Percentiles rank a stretch among this genome's conserved stretches.
phyloP scores from a whole-genome alignment of 2,888 invertebrate genomes.

The Agrenia bidenticulata region DNA sequence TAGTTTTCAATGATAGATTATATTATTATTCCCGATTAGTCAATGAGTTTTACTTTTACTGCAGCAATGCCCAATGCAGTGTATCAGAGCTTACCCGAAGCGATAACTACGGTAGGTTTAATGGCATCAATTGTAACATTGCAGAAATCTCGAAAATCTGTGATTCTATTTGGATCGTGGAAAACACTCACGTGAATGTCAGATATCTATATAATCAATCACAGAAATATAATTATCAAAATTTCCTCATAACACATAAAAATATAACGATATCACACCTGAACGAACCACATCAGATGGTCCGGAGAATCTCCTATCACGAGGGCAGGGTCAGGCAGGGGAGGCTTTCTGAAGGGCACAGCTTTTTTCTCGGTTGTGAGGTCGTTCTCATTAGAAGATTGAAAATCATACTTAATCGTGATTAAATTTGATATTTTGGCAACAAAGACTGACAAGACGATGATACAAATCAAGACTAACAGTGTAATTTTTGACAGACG shows the following conservation, averaged over 20 bases:
- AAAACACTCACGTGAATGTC: conserved; percentile 88
- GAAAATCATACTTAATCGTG: conserved; percentile 60
- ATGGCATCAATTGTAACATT: conserved; percentile 70
- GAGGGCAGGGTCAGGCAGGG: conserved; percentile 40
- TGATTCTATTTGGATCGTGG: conserved; percentile 70
- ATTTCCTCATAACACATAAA: not conserved
- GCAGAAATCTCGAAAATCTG: conserved; percentile 78
- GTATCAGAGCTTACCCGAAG: conserved; percentile 65
- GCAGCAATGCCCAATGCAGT: not conserved
- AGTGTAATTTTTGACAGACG: conserved; percentile 66
- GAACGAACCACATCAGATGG: conserved; percentile 74
- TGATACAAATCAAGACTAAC: conserved; percentile 64
- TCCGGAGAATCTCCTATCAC: conserved; percentile 62
- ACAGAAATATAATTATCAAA: too few relatives aligned
- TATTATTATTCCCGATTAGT: too few relatives aligned
- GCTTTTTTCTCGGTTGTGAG: conserved; percentile 15
- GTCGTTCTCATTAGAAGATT: conserved; percentile 9
- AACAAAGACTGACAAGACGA: conserved; percentile 68
- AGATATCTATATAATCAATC: conserved; percentile 67
- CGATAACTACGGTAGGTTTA: conserved; percentile 74
- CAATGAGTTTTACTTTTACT: too few relatives aligned
- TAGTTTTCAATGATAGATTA: conserved; percentile 53
- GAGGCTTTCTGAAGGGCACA: not conserved
- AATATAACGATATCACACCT: conserved; percentile 59
- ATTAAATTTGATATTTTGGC: conserved; percentile 70